phyloP scores from a whole-genome alignment of 2,888 invertebrate species.

The Shargacucullia verbasci region DNA sequence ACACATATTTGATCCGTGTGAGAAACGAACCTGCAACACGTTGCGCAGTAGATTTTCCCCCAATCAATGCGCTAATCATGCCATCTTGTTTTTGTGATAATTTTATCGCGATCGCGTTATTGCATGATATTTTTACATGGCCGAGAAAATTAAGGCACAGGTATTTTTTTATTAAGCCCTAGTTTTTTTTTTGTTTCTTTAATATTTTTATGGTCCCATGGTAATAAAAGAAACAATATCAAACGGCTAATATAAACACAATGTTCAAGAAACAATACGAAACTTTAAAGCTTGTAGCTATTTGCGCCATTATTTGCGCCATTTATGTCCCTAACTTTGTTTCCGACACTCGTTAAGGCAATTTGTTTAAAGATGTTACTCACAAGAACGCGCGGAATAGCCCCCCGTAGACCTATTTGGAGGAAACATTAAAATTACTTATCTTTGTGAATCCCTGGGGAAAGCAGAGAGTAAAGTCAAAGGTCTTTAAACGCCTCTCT shows the following conservation, averaged over 20 bases:
- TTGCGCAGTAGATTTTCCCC: no score
- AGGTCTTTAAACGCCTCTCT: slow-evolving; percentile 31
- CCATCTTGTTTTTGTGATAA: no score
- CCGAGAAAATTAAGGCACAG: no score
- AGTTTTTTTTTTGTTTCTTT: no score
- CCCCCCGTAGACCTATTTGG: slow-evolving; percentile 38
- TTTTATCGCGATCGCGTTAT: no score
- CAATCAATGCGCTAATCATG: no score
- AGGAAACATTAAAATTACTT: slow-evolving; percentile 57
- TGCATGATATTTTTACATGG: no score
- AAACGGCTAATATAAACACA: slow-evolving; percentile 10
- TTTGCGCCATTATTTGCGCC: slow-evolving; percentile 33
- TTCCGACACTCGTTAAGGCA: slow-evolving; percentile 44
- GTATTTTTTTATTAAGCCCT: no score
- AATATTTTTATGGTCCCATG: no score
- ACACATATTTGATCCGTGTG: no score
- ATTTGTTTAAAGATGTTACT: slow-evolving; percentile 52
- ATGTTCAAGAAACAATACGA: slow-evolving; percentile 33
- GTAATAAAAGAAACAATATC: no score
- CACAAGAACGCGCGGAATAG: slow-evolving; percentile 32
- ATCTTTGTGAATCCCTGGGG: slow-evolving; percentile 26
- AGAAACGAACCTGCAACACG: no score
- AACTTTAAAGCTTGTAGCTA: slow-evolving; percentile 10
- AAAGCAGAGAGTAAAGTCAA: slow-evolving; percentile 10
- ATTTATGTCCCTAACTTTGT: slow-evolving; percentile 42